Evolutionary conservation across 2,797 vertebrate genomes (phyloP), one percentile per base, ranked within the genome.

Genomic region (Oreonectes daqikongensis): DNA sequence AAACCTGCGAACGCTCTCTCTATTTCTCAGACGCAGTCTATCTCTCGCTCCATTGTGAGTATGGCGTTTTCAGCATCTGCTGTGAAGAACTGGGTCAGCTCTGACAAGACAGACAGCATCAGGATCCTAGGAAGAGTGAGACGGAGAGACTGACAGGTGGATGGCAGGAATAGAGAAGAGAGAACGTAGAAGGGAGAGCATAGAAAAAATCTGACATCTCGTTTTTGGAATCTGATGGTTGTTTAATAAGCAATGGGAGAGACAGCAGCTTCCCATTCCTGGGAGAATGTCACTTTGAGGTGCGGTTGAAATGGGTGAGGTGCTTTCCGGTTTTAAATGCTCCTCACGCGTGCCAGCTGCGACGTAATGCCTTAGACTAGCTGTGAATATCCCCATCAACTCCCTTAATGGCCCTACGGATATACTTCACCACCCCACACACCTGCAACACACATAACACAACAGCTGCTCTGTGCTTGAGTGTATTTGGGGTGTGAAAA

Each of bases 321-420:
- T 60, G 50, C 61, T 50, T 61, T 61, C 68, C 46, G 65, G 61
- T 82, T 72, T 80, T 53, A 63, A 71, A 82, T 85, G 72, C 79
- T 55, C 46, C 50, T 78, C 81, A 80, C 80, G 64, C 28, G 17
- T 30, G 6, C 26, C 24, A 66, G 67, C 61, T 78, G 55, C 48
- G 22, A 72, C 73, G 71, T 79, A 78, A 75, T 77, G 75, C 82
- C 70, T 79, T 72, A 67, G 69, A 64, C 75, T 72, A 17, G 24
- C 42, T 67, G 78, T 72, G 78, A 75, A 79, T 75, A 74, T 75
- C 78, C 73, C 79, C 69, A 73, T 82, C 76, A 81, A 73, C 69
- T 73, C 65, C 63, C 74, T 65, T 81, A 82, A 84, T 84, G 76
- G 71, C 73, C 81, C 55, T 64, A 61, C 24, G 55, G 78, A 79